Evolutionary conservation across 2,888 invertebrate species (phyloP), one percentile per base, ranked within the genome.

Genomic region (Brachyptera putata): DNA sequence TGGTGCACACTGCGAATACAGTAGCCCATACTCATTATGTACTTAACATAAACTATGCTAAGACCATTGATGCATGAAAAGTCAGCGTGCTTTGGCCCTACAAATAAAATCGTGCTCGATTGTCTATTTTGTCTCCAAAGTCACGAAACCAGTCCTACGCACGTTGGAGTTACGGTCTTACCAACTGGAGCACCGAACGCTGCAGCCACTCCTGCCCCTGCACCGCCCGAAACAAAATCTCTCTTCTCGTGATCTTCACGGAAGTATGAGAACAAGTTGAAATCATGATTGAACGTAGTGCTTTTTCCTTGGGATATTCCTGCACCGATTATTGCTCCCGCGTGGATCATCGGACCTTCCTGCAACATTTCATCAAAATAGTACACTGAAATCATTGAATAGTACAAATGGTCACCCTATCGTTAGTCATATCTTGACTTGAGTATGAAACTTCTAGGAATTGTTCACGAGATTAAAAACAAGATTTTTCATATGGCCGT

Each of bases 271-370:
- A 97, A 94, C 64, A 95, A 79, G 71, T 83, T 83, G 65, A 90
- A 84, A 72, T 95, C 92, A 68, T 81, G 85, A 4, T 82, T 81
- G 66, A 94, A 86, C 0, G 91, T 88, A 0, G 92, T 92, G 68
- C 90, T 91, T 74, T 95, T 94, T 46, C 98, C 98, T 76, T 99
- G 98, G 0, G 96, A 96, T 66, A 99, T 87, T 7, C 97, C 96
- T 1, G 98, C 97, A 0, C 96, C 98, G 0, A 99, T 91, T 0
- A 96, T 94, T 1, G 97, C 92, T 1, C 99, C 99, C 36, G 95
- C 91, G 77, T 99, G 98, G 66, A 99, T 97, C 98, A 99, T 99
- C 0, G 98, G 98, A 0, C 98, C 98, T 89, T 96, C 95, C 89
- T 92, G 69, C 4, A 65, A 16, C 25, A 55, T 11, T 37, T 37